Conservation (phyloP, 2,797 vertebrate genomes). For the Streptopelia turtur region DNA sequence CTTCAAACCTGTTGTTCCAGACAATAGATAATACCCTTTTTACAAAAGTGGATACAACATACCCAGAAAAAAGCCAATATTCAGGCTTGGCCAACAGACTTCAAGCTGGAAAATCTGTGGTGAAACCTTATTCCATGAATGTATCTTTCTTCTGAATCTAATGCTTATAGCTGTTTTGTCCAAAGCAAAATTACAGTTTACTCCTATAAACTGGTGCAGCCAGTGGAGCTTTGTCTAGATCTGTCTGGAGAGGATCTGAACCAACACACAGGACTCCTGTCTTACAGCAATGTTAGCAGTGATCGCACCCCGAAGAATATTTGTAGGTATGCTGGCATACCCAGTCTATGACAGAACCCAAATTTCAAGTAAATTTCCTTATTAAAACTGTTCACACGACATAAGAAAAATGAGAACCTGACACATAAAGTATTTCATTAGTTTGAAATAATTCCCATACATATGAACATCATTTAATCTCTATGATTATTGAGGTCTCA, state of each 20-base stretch:
- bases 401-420: neutral
- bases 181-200: neutral
- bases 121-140: neutral
- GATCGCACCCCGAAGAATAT: neutral
- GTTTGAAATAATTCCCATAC: neutral
- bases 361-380: neutral
- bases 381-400: neutral
- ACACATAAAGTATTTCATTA: neutral
- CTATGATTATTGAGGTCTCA: neutral
- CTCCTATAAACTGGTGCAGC: neutral
- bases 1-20: neutral
- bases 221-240: neutral
- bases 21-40: neutral
- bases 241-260: neutral
- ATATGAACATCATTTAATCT: neutral
- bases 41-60: too few species aligned
- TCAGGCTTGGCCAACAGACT: neutral
- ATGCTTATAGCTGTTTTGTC: neutral
- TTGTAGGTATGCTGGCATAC: neutral
- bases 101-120: neutral
- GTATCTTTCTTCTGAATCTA: neutral
- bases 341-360: neutral
- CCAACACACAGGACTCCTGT: neutral
- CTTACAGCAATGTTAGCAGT: neutral
- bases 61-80: neutral